Conservation (phyloP, 2,113 vertebrate genomes). For the Cottus gobio region DNA sequence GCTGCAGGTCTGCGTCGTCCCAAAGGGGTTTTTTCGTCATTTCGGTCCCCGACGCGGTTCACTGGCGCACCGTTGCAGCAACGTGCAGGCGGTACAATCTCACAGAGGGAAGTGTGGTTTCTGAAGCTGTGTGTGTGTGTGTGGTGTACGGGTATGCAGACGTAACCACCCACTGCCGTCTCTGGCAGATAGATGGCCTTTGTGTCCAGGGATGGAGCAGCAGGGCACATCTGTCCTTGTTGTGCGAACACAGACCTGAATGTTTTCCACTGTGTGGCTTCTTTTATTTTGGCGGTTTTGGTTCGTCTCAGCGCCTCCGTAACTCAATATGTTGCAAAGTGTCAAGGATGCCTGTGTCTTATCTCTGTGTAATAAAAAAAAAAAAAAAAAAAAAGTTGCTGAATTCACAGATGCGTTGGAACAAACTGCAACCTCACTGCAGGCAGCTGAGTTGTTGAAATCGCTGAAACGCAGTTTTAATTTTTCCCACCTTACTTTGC, state of each 20-base stretch:
- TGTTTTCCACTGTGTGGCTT: not conserved
- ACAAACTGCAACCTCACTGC: slow-evolving; percentile 15
- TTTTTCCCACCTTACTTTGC: slow-evolving; percentile 15
- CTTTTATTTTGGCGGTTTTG: not conserved
- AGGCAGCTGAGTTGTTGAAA: slow-evolving; percentile 1
- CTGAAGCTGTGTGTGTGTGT: slow-evolving; percentile 11
- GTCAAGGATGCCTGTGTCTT: not conserved
- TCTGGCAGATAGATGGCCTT: slow-evolving; percentile 66
- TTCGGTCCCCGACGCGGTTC: slow-evolving; percentile 25
- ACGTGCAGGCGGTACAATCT: slow-evolving; percentile 13
- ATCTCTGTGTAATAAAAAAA: not conserved
- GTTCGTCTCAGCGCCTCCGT: not conserved
- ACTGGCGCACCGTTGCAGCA: slow-evolving; percentile 7
- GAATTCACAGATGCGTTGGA: slow-evolving; percentile 19
- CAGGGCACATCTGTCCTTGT: slow-evolving; percentile 71
- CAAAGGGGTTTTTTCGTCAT: slow-evolving; percentile 31
- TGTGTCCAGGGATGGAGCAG: slow-evolving; percentile 67
- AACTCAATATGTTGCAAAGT: not conserved
- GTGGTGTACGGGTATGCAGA: not conserved
- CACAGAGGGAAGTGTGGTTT: slow-evolving; percentile 22
- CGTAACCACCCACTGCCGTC: slow-evolving; percentile 47
- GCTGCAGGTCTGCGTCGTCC: not conserved
- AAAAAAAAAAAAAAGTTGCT: slow-evolving; percentile 1
- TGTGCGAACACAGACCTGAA: slow-evolving; percentile 30
- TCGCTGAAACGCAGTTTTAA: slow-evolving; percentile 1